phyloP scores from a whole-genome alignment of 2,797 vertebrate genomes.

The Coccyzus lansbergi region DNA sequence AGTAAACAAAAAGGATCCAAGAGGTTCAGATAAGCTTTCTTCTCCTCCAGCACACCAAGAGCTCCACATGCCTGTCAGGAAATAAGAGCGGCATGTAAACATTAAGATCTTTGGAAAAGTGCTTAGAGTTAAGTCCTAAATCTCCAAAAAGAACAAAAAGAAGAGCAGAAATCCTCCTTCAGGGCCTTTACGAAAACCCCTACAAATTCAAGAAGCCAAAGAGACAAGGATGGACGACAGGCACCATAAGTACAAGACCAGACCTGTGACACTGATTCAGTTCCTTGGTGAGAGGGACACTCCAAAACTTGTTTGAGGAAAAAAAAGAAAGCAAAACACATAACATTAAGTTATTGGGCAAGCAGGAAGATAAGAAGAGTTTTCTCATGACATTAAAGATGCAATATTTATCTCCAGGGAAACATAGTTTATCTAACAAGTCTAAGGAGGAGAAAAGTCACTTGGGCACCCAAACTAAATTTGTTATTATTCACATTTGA shows the following conservation, averaged over 20 bases:
- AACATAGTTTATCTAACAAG: neutral
- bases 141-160: neutral
- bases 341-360: neutral
- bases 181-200: rapidly evolving
- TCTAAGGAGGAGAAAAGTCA: neutral
- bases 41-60: neutral
- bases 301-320: neutral
- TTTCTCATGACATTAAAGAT: neutral
- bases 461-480: neutral
- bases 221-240: neutral
- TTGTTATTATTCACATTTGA: neutral
- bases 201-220: neutral
- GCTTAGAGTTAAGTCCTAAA: neutral
- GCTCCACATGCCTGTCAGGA: rapidly evolving
- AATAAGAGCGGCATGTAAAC: neutral
- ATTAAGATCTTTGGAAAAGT: neutral
- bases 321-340: neutral
- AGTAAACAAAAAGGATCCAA: neutral
- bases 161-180: neutral
- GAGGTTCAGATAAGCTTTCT: neutral
- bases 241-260: neutral
- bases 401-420: neutral
- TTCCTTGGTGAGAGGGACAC: neutral
- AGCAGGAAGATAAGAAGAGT: neutral
- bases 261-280: neutral